Percentiles rank a stretch among this genome's conserved stretches.
Conservation (phyloP, 1,140 invertebrate species). For the Oscheius sp. region DNA sequence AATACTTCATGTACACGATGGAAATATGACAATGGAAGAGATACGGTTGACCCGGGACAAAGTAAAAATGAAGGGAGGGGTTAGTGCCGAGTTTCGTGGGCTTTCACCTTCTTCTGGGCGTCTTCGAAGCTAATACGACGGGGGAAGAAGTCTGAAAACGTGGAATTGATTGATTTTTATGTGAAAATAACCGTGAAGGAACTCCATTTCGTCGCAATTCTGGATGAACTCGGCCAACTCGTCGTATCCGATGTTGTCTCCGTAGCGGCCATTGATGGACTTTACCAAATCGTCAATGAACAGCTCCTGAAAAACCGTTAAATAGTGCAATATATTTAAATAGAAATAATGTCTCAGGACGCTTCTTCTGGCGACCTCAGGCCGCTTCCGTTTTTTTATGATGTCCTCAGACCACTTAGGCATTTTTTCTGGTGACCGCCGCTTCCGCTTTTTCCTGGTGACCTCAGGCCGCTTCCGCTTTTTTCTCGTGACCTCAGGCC, state of each 20-base stretch:
- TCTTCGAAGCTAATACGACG: slow-evolving; percentile 25
- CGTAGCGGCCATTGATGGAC: slow-evolving; percentile 1
- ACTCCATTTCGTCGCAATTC: neutral
- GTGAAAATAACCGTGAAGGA: slow-evolving; percentile 27
- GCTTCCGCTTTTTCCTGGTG: too few relatives aligned
- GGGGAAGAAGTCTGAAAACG: slow-evolving; percentile 25
- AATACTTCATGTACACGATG: too few relatives aligned
- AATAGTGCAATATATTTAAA: neutral
- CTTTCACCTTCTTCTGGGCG: neutral
- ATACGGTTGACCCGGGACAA: too few relatives aligned
- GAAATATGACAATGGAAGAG: too few relatives aligned
- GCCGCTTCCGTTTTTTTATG: too few relatives aligned
- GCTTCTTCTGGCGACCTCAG: too few relatives aligned
- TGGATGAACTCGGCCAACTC: slow-evolving; percentile 28
- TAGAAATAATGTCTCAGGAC: too few relatives aligned
- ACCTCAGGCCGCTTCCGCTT: too few relatives aligned
- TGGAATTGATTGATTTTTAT: neutral
- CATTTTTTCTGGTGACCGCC: neutral
- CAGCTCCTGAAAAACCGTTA: slow-evolving; percentile 9
- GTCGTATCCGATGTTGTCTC: slow-evolving; percentile 21
- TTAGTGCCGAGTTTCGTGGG: too few relatives aligned
- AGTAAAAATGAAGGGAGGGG: too few relatives aligned
- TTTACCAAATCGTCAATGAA: slow-evolving; percentile 21
- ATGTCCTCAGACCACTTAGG: neutral
- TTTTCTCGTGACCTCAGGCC: too few relatives aligned